Percentiles rank a stretch among this genome's conserved stretches.
Evolutionary conservation across 1,140 invertebrate genomes (phyloP).

Genomic region (Lamellibrachia luymesi): DNA sequence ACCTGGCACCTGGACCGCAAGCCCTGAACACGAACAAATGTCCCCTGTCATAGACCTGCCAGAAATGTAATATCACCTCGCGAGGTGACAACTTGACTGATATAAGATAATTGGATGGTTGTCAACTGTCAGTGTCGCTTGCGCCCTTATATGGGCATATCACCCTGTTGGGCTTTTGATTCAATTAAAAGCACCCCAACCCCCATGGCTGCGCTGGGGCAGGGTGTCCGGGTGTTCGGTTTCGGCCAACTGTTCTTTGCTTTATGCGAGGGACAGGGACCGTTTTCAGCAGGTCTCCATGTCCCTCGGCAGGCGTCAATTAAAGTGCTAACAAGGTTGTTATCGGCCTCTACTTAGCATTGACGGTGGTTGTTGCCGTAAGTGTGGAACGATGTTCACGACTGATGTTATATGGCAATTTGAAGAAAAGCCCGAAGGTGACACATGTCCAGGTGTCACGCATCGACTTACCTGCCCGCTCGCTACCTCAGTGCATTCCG

Average conservation of each 20-base stretch:
- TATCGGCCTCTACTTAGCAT: background rate
- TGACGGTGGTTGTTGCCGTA: background rate
- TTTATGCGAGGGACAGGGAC: background rate
- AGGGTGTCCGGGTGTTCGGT: background rate
- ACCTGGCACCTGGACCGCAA: background rate
- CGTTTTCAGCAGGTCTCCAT: background rate
- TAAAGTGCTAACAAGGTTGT: background rate
- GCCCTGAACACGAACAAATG: background rate
- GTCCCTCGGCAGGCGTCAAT: background rate
- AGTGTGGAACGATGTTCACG: background rate
- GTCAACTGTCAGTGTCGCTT: background rate
- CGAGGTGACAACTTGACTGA: background rate
- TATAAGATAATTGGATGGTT: constrained; percentile 5
- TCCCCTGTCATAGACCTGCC: background rate
- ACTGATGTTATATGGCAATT: constrained; percentile 5
- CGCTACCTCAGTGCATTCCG: background rate
- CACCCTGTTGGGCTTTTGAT: background rate
- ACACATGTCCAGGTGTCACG: background rate
- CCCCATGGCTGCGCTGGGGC: background rate
- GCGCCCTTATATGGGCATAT: background rate
- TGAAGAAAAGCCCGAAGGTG: background rate
- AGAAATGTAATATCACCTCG: background rate
- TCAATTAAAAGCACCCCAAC: constrained; percentile 4
- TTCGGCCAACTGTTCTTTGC: background rate
- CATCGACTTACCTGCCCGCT: background rate